These are phyloP conservation scores for Festucalex cinctus DNA, from an alignment of 2,113 vertebrate genomes.

Conservation along the genomic window DNA sequence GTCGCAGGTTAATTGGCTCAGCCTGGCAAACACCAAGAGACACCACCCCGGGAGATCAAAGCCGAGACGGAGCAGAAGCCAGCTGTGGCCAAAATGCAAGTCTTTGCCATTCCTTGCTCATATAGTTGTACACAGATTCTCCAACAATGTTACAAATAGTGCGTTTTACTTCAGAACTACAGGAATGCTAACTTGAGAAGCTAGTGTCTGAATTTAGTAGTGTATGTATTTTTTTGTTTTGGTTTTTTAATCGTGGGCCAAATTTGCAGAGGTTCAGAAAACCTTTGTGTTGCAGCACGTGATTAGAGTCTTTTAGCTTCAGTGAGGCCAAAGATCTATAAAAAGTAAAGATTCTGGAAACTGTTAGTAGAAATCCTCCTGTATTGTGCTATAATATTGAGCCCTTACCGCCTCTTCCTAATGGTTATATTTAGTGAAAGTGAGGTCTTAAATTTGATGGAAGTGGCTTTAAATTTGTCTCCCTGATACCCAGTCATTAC, in stretches of 20 bases:
- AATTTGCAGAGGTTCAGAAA: too few relatives aligned
- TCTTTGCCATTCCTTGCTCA: not conserved
- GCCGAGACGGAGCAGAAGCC: conserved; percentile 7
- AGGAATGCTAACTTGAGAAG: too few relatives aligned
- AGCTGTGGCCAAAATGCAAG: not conserved
- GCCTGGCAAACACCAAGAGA: conserved; percentile 9
- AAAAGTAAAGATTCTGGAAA: not conserved
- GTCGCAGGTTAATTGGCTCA: conserved; percentile 54
- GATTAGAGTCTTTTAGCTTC: too few relatives aligned
- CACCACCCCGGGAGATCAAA: conserved; percentile 22
- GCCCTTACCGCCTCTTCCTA: not conserved
- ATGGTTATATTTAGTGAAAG: not conserved
- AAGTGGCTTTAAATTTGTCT: conserved; percentile 1
- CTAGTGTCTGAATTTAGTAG: too few relatives aligned
- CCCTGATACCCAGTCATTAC: conserved; percentile 38
- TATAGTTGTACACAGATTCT: not conserved
- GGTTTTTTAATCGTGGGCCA: too few relatives aligned
- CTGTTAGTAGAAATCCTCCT: not conserved
- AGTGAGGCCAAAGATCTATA: too few relatives aligned
- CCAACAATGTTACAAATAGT: not conserved
- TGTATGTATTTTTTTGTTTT: too few relatives aligned
- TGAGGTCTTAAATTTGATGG: not conserved
- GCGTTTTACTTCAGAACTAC: not conserved
- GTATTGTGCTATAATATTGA: not conserved
- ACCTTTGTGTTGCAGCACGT: too few relatives aligned